Percentiles rank a stretch among this genome's conserved stretches.
phyloP scores from a whole-genome alignment of 2,797 vertebrate genomes.

The Huso huso region DNA sequence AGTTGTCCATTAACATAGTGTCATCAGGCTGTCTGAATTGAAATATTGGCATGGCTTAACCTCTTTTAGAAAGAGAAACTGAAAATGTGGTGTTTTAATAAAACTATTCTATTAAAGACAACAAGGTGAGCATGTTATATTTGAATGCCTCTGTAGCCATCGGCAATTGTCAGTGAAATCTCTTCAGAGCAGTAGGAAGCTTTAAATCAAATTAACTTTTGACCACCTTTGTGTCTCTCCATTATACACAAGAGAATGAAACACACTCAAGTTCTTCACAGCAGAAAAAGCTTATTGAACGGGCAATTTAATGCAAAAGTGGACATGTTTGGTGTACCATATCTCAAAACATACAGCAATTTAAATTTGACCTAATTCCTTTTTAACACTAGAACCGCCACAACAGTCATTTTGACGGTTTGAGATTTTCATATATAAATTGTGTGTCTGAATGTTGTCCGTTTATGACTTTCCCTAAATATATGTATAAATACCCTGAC shows the following conservation, averaged over 20 bases:
- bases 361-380: too few species aligned
- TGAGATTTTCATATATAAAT: too few species aligned
- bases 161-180: conserved; percentile 1
- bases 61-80: not conserved
- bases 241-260: conserved; percentile 1
- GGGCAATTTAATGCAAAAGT: too few species aligned
- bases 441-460: too few species aligned
- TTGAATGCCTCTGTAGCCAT: not conserved
- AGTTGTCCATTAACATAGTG: not conserved
- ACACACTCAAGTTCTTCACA: not conserved
- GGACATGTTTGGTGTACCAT: too few species aligned
- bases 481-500: too few species aligned
- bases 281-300: too few species aligned
- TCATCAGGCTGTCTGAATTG: not conserved
- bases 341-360: too few species aligned
- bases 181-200: not conserved
- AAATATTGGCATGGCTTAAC: not conserved
- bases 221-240: conserved; percentile 1
- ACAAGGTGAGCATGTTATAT: not conserved
- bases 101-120: conserved; percentile 3
- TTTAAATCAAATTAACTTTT: conserved; percentile 3
- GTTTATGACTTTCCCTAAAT: too few species aligned
- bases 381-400: too few species aligned
- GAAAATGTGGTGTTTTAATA: conserved; percentile 1
- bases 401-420: too few species aligned